These are phyloP conservation scores for Scolopax rusticola DNA, from an alignment of 2,797 vertebrate species.

Conservation along the genomic window DNA sequence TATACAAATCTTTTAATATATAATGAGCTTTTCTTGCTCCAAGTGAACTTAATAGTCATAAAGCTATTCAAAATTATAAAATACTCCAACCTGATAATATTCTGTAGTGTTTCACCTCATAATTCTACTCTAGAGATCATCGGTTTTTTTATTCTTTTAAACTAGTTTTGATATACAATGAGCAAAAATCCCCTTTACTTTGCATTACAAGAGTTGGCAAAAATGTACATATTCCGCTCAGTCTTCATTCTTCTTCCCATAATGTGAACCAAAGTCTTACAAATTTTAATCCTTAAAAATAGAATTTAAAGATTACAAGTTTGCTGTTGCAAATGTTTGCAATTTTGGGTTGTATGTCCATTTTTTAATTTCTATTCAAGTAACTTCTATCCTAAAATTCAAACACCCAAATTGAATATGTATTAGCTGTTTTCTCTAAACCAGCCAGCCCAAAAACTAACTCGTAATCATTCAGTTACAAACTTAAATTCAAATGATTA, in stretches of 20 bases:
- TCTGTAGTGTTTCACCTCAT: neutral
- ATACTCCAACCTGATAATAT: neutral
- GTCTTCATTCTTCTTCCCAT: neutral
- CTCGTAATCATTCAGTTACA: neutral
- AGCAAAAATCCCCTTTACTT: neutral
- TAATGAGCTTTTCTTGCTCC: neutral
- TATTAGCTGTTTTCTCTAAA: neutral
- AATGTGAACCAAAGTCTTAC: neutral
- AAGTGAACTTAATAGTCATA: neutral
- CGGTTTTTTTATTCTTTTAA: neutral
- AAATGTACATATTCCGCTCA: neutral
- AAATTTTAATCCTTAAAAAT: neutral
- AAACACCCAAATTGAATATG: neutral
- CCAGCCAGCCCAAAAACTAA: neutral
- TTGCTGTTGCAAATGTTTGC: neutral
- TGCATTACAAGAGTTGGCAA: neutral
- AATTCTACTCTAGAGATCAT: neutral
- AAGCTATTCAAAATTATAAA: neutral
- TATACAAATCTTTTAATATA: neutral
- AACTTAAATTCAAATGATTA: neutral
- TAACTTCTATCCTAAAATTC: neutral
- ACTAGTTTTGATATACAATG: neutral
- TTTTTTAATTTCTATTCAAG: neutral
- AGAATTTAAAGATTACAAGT: neutral
- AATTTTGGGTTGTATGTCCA: neutral